Percentiles rank a stretch among this genome's conserved stretches.
phyloP scores from a whole-genome alignment of 2,113 vertebrate genomes.

The Protobothrops flavoviridis region DNA sequence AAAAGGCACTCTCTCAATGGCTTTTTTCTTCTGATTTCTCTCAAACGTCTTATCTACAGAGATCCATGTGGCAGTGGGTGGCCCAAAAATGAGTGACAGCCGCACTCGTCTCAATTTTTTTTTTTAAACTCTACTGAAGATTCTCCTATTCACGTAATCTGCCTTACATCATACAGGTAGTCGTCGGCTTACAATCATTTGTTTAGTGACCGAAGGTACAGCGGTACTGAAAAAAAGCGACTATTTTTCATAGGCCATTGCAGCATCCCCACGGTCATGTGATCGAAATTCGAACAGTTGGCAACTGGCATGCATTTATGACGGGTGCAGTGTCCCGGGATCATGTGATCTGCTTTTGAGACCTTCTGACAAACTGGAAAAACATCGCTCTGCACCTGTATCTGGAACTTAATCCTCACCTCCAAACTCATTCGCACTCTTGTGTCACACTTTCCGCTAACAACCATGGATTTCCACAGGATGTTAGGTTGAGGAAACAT shows the following conservation, averaged over 20 bases:
- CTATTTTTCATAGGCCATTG: background rate
- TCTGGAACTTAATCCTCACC: background rate
- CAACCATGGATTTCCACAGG: background rate
- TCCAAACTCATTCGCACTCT: background rate
- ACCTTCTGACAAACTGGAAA: background rate
- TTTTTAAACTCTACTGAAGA: background rate
- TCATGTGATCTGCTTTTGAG: background rate
- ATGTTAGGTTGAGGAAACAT: background rate
- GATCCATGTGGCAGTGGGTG: background rate
- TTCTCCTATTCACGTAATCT: background rate
- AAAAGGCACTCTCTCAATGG: slow-evolving; percentile 21
- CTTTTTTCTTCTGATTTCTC: background rate
- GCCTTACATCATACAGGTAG: background rate
- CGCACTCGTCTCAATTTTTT: background rate
- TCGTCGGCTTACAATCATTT: background rate
- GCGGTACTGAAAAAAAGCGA: background rate
- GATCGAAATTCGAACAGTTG: background rate
- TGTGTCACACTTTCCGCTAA: background rate
- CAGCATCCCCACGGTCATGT: background rate
- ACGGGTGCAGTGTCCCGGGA: background rate
- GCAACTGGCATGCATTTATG: background rate
- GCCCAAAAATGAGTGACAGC: background rate
- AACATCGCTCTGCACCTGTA: background rate
- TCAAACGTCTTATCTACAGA: background rate
- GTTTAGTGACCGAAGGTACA: background rate